phyloP scores from a whole-genome alignment of 2,888 invertebrate genomes.

The Acanthosepion pharaonis region DNA sequence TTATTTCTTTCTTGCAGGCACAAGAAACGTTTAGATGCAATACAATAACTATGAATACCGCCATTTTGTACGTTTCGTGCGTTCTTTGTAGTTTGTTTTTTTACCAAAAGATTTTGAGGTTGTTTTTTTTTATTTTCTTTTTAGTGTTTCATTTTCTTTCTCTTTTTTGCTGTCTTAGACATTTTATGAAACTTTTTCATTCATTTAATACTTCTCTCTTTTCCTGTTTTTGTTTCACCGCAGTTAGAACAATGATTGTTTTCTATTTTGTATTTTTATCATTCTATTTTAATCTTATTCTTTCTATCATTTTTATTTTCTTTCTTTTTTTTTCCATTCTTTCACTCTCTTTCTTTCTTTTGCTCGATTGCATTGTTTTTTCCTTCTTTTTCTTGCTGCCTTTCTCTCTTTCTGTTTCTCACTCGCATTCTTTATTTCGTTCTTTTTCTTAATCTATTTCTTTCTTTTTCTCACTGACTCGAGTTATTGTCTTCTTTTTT shows the following conservation, averaged over 20 bases:
- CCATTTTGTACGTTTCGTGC: background rate
- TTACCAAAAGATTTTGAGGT: background rate
- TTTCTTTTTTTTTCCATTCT: no score
- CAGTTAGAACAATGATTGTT: no score
- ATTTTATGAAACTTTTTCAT: no score
- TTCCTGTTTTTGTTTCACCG: no score
- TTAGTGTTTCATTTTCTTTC: background rate
- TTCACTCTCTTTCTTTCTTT: no score
- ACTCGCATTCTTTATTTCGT: background rate
- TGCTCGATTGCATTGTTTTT: no score
- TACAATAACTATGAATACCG: background rate
- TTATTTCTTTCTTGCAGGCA: background rate
- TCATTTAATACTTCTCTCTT: no score
- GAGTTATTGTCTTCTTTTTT: no score
- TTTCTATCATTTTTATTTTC: no score
- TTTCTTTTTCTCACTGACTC: no score
- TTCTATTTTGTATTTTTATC: background rate
- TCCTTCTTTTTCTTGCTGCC: no score
- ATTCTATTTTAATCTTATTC: background rate
- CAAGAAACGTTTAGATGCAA: slow-evolving; percentile 16
- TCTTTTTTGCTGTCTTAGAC: no score
- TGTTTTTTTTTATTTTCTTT: background rate
- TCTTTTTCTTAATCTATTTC: background rate
- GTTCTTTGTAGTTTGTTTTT: background rate
- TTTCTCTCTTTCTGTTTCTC: background rate